A percentile compares a stretch with the other conserved stretches of the same genome.
Evolutionary conservation across 2,888 invertebrate genomes (phyloP).

Genomic region (Cabera pusaria): DNA sequence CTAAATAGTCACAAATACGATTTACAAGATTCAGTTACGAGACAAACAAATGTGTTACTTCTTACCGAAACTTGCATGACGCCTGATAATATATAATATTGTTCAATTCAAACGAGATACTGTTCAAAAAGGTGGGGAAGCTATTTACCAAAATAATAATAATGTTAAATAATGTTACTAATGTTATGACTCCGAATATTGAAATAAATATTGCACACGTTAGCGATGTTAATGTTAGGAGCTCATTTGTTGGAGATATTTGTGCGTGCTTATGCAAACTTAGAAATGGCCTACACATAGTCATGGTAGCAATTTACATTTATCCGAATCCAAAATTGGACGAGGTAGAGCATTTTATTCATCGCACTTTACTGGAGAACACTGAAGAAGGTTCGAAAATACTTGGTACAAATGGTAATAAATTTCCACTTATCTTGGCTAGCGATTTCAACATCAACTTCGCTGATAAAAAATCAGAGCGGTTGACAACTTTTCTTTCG

Average conservation of each 20-base stretch:
- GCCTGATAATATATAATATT: constrained; percentile 34
- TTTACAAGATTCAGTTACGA: constrained; percentile 26
- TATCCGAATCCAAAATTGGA: constrained; percentile 36
- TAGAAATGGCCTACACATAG: too few species aligned
- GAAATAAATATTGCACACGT: too few species aligned
- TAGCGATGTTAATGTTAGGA: too few species aligned
- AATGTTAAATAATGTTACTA: constrained; percentile 22
- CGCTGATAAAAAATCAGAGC: constrained; percentile 30
- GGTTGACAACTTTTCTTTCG: constrained; percentile 29
- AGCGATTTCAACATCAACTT: constrained; percentile 34
- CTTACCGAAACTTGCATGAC: constrained; percentile 32
- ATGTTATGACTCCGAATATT: too few species aligned
- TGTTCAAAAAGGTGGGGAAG: constrained; percentile 36
- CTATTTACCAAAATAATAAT: constrained; percentile 39
- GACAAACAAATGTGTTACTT: constrained; percentile 25
- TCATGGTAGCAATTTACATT: too few species aligned
- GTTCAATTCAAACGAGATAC: constrained; percentile 35
- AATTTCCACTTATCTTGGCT: constrained; percentile 34
- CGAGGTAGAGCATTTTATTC: constrained; percentile 37
- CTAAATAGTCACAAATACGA: constrained; percentile 25
- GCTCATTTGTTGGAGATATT: too few species aligned
- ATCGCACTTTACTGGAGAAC: constrained; percentile 34
- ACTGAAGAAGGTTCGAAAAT: constrained; percentile 33
- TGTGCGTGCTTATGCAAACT: too few species aligned
- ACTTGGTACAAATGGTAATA: constrained; percentile 30